Percentiles rank a stretch among this genome's conserved stretches.
Evolutionary conservation across 2,888 invertebrate genomes (phyloP).

Genomic region (Nemurella pictetii): DNA sequence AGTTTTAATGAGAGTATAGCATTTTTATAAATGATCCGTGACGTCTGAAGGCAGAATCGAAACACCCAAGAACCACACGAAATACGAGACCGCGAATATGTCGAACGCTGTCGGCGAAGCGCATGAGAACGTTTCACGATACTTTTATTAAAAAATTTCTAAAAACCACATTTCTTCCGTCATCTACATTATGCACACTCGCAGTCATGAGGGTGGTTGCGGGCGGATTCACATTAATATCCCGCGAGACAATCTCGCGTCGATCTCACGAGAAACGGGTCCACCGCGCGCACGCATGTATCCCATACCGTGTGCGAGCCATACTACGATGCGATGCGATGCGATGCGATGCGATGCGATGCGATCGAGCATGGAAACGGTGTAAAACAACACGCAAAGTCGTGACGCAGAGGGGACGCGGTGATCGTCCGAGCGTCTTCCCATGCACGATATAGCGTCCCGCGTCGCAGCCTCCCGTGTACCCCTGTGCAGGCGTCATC

Average conservation of each 20-base stretch:
- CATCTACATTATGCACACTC: background rate
- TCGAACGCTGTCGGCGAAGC: background rate
- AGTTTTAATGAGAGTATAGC: background rate
- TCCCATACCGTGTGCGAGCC: no score
- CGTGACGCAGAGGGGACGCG: background rate
- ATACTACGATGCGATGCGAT: background rate
- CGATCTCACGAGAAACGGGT: background rate
- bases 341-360: background rate
- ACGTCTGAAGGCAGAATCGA: background rate
- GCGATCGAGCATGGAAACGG: background rate
- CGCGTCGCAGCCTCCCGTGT: background rate
- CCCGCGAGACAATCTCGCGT: background rate
- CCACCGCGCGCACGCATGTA: background rate
- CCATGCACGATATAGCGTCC: background rate
- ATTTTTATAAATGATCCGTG: background rate
- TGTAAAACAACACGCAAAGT: slow-evolving; percentile 11
- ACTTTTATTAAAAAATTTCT: background rate
- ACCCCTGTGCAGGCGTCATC: background rate
- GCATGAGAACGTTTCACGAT: background rate
- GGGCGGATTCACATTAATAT: background rate
- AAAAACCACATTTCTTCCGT: background rate
- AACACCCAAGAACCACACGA: background rate
- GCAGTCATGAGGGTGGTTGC: background rate
- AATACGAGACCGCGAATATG: background rate
- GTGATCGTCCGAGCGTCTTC: background rate